Percentiles rank a stretch among this genome's conserved stretches.
These are phyloP conservation scores for Oscheius myriophilus DNA, from an alignment of 2,888 invertebrate genomes.

Conservation along the genomic window DNA sequence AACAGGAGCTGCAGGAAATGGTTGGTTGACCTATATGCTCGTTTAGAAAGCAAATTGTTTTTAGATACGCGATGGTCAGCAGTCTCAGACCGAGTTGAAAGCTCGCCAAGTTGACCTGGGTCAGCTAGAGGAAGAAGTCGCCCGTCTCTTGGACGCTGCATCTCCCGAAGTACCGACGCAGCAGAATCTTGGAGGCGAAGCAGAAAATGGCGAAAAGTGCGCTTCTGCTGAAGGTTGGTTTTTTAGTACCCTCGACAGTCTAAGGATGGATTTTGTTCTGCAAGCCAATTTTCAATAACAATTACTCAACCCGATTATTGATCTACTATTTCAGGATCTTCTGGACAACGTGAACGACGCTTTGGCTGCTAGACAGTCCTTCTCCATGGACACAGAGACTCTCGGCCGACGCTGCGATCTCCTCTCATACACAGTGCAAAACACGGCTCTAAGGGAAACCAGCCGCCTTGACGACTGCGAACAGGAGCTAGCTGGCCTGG, in stretches of 20 bases:
- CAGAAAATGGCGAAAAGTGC: conserved; percentile 10
- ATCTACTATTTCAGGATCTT: conserved; percentile 27
- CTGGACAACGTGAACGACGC: conserved; percentile 55
- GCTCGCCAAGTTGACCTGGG: conserved; percentile 36
- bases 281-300: background rate
- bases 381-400: conserved; percentile 40
- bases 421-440: conserved; percentile 30
- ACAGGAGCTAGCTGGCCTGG: conserved; percentile 31
- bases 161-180: background rate
- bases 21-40: background rate
- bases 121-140: conserved; percentile 38
- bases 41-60: background rate
- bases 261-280: no score
- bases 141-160: background rate
- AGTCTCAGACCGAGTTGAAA: conserved; percentile 51
- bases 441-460: conserved; percentile 31
- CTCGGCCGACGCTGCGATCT: conserved; percentile 34
- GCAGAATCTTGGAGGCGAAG: conserved; percentile 9
- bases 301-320: background rate
- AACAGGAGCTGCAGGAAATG: conserved; percentile 36
- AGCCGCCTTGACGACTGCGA: conserved; percentile 33
- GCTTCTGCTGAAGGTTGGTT: background rate
- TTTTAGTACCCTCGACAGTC: background rate
- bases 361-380: conserved; percentile 40
- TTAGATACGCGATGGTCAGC: conserved; percentile 46